Evolutionary conservation across 2,113 vertebrate species (phyloP).

Genomic region (Leptobrachium ailaonicum): DNA sequence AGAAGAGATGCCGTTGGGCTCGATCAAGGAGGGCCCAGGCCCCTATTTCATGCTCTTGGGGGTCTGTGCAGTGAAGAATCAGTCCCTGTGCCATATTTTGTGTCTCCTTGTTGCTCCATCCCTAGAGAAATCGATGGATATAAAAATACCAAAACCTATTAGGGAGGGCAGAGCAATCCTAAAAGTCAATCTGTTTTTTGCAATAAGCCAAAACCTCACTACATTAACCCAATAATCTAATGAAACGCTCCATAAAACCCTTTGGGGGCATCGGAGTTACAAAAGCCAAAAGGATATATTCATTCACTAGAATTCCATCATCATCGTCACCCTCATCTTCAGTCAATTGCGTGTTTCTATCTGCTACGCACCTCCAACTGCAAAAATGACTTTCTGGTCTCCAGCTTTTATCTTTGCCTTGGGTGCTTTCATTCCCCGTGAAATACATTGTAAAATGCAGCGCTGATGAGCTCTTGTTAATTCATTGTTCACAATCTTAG

Average conservation of each 20-base stretch:
- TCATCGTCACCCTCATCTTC: not conserved
- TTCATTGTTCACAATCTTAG: constrained; percentile 23
- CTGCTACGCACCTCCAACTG: not conserved
- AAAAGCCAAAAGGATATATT: not conserved
- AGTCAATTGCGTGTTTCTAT: not conserved
- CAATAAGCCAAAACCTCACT: not conserved
- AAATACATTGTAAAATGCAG: constrained; percentile 6
- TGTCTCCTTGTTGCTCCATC: too few relatives aligned
- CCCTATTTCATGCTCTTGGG: too few relatives aligned
- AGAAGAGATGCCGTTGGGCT: too few relatives aligned
- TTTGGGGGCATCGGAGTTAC: too few relatives aligned
- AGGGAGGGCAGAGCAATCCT: too few relatives aligned
- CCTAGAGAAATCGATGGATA: too few relatives aligned
- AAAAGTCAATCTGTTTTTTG: not conserved
- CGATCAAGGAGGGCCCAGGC: too few relatives aligned
- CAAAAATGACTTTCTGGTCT: not conserved
- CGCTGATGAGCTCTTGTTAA: constrained; percentile 9
- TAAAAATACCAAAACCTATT: too few relatives aligned
- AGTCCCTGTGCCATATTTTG: too few relatives aligned
- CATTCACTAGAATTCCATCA: not conserved
- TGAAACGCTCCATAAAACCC: not conserved
- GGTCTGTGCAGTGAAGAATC: too few relatives aligned
- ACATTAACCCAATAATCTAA: not conserved
- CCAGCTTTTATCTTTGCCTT: not conserved
- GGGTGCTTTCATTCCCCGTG: not conserved